Evolutionary conservation across 2,113 vertebrate genomes (phyloP).

Genomic region (Polypterus senegalus): DNA sequence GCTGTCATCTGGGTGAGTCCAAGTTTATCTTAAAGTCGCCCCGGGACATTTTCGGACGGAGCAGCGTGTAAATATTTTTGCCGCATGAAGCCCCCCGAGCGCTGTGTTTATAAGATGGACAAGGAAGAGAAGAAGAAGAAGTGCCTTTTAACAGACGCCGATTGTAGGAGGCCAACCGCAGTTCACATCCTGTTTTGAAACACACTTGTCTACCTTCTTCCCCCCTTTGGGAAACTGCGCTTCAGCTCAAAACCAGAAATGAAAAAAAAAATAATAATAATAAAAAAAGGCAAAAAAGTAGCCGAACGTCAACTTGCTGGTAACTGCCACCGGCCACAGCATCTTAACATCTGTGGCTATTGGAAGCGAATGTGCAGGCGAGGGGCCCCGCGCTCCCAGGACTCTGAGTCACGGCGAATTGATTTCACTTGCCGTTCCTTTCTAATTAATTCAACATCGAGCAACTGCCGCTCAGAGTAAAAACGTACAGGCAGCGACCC

Average conservation of each 20-base stretch:
- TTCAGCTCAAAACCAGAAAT: not conserved
- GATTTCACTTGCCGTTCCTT: slow-evolving; percentile 6
- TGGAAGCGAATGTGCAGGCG: not conserved
- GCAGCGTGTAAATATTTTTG: too few relatives aligned
- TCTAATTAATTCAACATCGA: not conserved
- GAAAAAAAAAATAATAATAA: not conserved
- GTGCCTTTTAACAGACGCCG: not conserved
- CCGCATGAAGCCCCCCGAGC: too few relatives aligned
- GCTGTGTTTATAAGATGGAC: too few relatives aligned
- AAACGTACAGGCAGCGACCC: slow-evolving; percentile 4
- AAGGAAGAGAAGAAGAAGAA: too few relatives aligned
- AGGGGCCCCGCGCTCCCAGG: not conserved
- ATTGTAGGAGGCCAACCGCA: not conserved
- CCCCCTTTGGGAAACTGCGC: not conserved
- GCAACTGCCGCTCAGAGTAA: not conserved
- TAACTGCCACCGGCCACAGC: not conserved
- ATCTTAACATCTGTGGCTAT: slow-evolving; percentile 1
- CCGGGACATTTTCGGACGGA: too few relatives aligned
- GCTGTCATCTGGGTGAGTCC: too few relatives aligned
- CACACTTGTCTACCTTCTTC: not conserved
- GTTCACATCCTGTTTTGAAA: slow-evolving; percentile 1
- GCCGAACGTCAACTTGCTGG: not conserved
- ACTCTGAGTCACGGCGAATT: slow-evolving; percentile 10
- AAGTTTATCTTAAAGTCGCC: too few relatives aligned
- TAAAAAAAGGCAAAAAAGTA: not conserved